Evolutionary conservation across 2,797 vertebrate species (phyloP).

Genomic region (Melanotaenia trifasciata): DNA sequence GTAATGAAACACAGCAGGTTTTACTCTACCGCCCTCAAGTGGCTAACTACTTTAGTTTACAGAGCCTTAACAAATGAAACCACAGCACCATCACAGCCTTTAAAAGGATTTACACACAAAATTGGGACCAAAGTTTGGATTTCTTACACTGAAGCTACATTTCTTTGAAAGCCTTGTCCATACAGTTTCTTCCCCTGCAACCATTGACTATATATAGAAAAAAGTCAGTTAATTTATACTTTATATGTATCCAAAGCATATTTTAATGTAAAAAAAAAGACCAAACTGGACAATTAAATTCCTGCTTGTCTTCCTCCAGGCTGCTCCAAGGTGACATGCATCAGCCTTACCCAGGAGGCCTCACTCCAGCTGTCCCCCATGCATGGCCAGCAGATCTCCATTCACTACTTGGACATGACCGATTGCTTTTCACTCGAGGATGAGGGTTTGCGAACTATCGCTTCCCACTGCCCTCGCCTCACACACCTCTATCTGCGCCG

Average conservation of each 20-base stretch:
- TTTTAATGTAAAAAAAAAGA: no score
- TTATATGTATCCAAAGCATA: background rate
- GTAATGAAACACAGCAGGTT: slow-evolving; percentile 28
- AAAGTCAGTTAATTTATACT: background rate
- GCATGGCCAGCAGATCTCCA: slow-evolving; percentile 96
- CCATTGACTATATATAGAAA: background rate
- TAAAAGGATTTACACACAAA: background rate
- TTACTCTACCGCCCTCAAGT: slow-evolving; percentile 57
- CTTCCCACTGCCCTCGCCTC: slow-evolving; percentile 95
- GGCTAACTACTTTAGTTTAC: slow-evolving; percentile 1
- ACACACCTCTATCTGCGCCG: slow-evolving; percentile 96
- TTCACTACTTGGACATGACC: slow-evolving; percentile 98
- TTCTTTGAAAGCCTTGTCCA: background rate
- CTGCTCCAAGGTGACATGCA: slow-evolving; percentile 98
- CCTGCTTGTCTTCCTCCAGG: slow-evolving; percentile 76
- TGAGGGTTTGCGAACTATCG: slow-evolving; percentile 95
- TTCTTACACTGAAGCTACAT: background rate
- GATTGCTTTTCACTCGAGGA: slow-evolving; percentile 99
- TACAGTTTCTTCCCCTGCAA: background rate
- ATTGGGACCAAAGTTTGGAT: background rate
- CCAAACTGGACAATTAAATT: background rate
- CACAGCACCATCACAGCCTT: background rate
- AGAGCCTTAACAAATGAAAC: background rate
- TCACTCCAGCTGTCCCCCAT: slow-evolving; percentile 93
- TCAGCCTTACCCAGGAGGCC: slow-evolving; percentile 93